Base-by-base conservation (phyloP, 2,888 invertebrate species). In the Spilosoma lubricipeda region DNA sequence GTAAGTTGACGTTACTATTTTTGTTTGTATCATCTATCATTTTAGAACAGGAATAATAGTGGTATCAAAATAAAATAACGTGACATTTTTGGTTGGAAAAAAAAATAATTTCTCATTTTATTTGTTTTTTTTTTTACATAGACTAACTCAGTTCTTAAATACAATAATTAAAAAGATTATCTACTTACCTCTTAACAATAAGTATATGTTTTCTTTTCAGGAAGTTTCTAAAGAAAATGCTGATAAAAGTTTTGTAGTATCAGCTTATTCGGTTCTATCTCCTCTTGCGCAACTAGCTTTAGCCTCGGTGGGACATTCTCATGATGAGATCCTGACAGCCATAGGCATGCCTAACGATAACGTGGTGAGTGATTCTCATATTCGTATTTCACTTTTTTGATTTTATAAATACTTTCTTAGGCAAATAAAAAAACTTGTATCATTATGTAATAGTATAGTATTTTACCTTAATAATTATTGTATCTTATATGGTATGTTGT, bases 221-320 rank as follows among this genome's bases (percentile, higher is more conserved):
- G 92, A 92, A 78, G 90, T 92, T 4, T 85, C 86, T 0, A 90
- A 90, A 30, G 72, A 66, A 1, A 84, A 92, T 0, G 84, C 86
- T 0, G 87, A 82, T 2, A 81, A 93, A 78, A 95, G 92, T 76
- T 85, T 94, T 30, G 91, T 95, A 18, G 72, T 95, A 69, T 96
- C 96, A 0, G 95, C 95, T 0, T 93, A 93, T 82, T 96, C 96
- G 3, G 93, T 95, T 4, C 81, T 96, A 80, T 82, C 92, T 0
- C 94, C 93, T 0, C 88, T 96, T 2, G 93, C 92, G 0, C 92
- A 91, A 78, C 81, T 96, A 1, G 87, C 89, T 0, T 72, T 93
- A 45, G 95, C 93, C 3, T 89, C 95, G 23, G 90, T 81, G 0
- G 94, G 93, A 2, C 82, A 85, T 36, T 90, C 93, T 13, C 94